Base-by-base conservation (phyloP, 2,113 vertebrate genomes). In the Speoplatyrhinus poulsoni region DNA sequence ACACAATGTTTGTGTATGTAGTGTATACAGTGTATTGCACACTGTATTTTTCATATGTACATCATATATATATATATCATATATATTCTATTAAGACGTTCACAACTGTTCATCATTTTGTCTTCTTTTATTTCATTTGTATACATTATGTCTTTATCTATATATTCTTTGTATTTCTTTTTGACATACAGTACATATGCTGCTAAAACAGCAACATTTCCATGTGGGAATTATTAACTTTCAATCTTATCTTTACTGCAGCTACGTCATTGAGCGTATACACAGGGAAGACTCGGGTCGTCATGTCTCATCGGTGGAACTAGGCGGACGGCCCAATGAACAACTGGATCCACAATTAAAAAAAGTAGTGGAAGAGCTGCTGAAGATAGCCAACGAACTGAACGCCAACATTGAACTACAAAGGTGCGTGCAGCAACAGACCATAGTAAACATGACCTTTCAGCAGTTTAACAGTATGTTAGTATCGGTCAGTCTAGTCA, bases 361-460 rank as follows among this genome's bases (percentile, higher is more conserved):
- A 82, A 87, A 85, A 2, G 90, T 94, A 60, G 91, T 93, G 26
- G 65, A 79, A 0, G 88, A 91, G 72, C 84, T 94, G 36, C 54
- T 91, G 5, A 90, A 69, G 74, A 93, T 92, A 5, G 87, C 90
- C 0, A 91, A 94, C 11, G 85, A 91, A 0, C 6, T 93, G 3
- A 92, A 93, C 77, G 79, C 70, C 55, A 92, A 93, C 6, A 79
- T 70, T 2, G 93, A 93, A 73, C 77, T 94, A 12, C 85, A 89
- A 65, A 62, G 56, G 93, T 94, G 80, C 70, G 87, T 32, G 17
- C 26, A 26, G 26, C 26, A 26, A 2, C 26, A 26, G 26, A 26
- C 26, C 26, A 26, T 26, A 26, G 26, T 26, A 26, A 26, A 26
- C 26, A 26, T 26, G 2, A 26, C 26, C 1, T 56, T 56, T 8